Percentiles rank a stretch among this genome's conserved stretches.
Conservation (phyloP, 2,797 vertebrate species). For the Arnoldichthys spilopterus region DNA sequence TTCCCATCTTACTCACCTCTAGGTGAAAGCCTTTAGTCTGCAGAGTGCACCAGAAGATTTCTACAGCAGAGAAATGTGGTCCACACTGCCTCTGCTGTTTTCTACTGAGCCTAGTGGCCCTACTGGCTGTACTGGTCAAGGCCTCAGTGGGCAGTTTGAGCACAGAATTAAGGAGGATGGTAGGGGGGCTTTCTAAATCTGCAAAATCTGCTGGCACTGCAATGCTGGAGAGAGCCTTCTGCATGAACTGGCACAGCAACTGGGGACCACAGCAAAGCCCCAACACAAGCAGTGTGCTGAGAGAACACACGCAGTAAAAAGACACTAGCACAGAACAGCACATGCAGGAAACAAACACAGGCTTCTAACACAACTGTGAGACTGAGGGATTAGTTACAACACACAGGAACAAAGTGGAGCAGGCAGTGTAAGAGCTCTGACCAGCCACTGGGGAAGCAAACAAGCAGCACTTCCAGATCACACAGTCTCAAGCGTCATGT, state of each 20-base stretch:
- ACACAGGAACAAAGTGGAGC: not conserved
- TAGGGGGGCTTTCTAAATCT: not conserved
- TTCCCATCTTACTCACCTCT: not conserved
- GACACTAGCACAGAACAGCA: not conserved
- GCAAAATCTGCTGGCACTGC: not conserved
- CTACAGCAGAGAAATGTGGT: conserved; percentile 14
- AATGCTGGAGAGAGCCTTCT: conserved; percentile 5
- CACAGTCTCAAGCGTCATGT: not conserved
- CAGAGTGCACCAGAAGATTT: not conserved
- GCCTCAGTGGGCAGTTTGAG: not conserved
- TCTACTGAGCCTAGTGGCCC: not conserved
- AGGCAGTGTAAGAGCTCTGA: not conserved
- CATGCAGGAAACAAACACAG: not conserved
- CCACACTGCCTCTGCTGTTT: not conserved
- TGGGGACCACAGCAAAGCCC: not conserved
- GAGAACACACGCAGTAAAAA: not conserved
- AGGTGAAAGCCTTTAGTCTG: not conserved
- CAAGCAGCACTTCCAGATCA: not conserved
- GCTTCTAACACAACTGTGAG: too few relatives aligned
- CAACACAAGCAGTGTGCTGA: not conserved
- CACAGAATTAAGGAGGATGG: not conserved
- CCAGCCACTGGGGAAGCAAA: conserved; percentile 7
- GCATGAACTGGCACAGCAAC: conserved; percentile 16
- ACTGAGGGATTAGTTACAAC: not conserved
- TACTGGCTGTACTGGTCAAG: not conserved